phyloP scores from a whole-genome alignment of 1,140 invertebrate genomes.

The Temnothorax curvispinosus region DNA sequence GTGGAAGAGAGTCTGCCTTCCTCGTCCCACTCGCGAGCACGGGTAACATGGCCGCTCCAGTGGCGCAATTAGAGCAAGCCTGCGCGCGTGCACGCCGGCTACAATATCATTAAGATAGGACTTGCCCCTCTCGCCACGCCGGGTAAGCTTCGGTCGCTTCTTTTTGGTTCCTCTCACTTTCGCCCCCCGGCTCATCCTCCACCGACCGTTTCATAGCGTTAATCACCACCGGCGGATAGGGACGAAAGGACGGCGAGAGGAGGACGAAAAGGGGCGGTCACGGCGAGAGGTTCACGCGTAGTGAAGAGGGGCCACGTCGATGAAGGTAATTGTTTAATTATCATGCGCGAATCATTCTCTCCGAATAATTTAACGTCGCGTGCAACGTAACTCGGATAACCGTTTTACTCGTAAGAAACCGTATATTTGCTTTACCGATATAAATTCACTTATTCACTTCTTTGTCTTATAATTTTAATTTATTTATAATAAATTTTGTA shows the following conservation, averaged over 20 bases:
- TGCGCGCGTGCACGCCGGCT: conserved; percentile 81
- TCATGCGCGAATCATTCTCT: conserved; percentile 41
- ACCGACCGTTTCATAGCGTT: conserved; percentile 33
- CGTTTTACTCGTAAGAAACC: neutral
- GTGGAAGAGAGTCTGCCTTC: conserved; percentile 69
- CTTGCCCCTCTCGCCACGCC: conserved; percentile 62
- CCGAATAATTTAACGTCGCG: conserved; percentile 13
- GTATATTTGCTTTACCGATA: neutral
- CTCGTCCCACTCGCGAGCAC: conserved; percentile 74
- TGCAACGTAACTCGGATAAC: neutral
- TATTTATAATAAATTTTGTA: neutral
- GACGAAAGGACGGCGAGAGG: conserved; percentile 10
- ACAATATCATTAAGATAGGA: conserved; percentile 84
- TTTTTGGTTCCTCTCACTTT: conserved; percentile 55
- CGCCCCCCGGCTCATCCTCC: conserved; percentile 29
- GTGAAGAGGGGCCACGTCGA: conserved; percentile 31
- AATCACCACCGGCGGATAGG: conserved; percentile 36
- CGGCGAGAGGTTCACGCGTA: conserved; percentile 5
- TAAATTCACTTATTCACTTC: neutral
- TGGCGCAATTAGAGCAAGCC: conserved; percentile 83
- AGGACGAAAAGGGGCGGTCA: conserved; percentile 35
- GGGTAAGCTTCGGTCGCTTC: conserved; percentile 11
- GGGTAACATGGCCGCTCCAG: conserved; percentile 81
- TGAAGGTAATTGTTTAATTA: conserved; percentile 82
- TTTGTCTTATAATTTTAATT: neutral